phyloP scores from a whole-genome alignment of 2,888 invertebrate genomes.

The Eupithecia pulchellata region DNA sequence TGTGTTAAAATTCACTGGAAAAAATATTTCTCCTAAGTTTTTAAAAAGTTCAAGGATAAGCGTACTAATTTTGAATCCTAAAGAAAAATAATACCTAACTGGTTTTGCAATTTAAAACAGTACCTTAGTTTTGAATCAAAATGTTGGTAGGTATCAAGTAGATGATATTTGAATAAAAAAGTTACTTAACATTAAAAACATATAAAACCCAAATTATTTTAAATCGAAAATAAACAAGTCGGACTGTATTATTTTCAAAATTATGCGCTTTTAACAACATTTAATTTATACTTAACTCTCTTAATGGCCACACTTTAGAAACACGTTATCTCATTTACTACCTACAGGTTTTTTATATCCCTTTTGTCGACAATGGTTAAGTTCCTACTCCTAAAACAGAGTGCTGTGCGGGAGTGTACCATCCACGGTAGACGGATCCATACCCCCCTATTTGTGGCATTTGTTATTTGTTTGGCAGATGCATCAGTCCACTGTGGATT shows the following conservation, averaged over 20 bases:
- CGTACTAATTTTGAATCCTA: background rate
- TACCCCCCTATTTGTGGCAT: background rate
- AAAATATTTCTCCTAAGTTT: background rate
- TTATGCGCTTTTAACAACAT: background rate
- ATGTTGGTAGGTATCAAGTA: background rate
- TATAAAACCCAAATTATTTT: background rate
- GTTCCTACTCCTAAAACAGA: too few species aligned
- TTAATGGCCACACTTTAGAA: too few species aligned
- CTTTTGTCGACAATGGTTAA: background rate
- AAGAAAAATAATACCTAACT: too few species aligned
- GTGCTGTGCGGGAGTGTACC: too few species aligned
- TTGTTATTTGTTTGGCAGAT: background rate
- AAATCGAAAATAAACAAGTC: background rate
- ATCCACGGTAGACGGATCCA: too few species aligned
- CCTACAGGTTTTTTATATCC: background rate
- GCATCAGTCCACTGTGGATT: background rate
- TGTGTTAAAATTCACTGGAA: background rate
- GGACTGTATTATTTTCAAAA: background rate
- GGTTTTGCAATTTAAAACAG: too few species aligned
- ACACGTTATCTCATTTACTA: too few species aligned
- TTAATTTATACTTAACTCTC: background rate
- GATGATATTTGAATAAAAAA: background rate
- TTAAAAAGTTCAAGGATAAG: background rate
- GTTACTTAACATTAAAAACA: background rate
- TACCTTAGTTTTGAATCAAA: too few species aligned